Conservation (phyloP, 2,888 invertebrate species). For the Melikaiella ostensackeni region DNA sequence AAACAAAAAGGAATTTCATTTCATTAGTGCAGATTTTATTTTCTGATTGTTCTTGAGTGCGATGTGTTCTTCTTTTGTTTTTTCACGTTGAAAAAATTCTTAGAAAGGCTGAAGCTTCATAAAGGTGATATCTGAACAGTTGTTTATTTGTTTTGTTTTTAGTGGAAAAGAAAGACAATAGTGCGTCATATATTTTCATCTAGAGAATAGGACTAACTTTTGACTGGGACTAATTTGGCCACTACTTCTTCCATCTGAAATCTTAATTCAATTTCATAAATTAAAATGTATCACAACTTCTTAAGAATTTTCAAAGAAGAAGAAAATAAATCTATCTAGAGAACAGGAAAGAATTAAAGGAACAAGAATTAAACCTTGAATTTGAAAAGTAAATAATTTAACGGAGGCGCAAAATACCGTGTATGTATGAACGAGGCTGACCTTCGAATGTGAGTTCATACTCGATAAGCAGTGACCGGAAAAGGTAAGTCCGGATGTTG, state of each 20-base stretch:
- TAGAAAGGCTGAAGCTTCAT: neutral
- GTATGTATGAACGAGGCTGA: constrained; percentile 6
- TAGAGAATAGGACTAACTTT: neutral
- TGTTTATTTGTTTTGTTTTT: too few relatives aligned
- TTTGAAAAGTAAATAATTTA: neutral
- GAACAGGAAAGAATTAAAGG: too few relatives aligned
- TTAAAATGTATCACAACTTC: too few relatives aligned
- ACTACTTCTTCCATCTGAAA: too few relatives aligned
- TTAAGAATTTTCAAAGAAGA: too few relatives aligned
- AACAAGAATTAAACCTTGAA: neutral
- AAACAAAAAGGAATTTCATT: neutral
- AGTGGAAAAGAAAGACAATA: too few relatives aligned
- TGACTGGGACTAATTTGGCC: too few relatives aligned
- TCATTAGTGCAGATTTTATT: neutral
- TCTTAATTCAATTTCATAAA: too few relatives aligned
- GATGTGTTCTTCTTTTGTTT: too few relatives aligned
- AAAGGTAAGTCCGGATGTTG: constrained; percentile 48
- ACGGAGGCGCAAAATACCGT: neutral
- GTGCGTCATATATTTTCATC: too few relatives aligned
- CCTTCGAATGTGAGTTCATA: constrained; percentile 38
- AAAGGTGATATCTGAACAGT: neutral
- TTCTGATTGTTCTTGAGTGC: neutral
- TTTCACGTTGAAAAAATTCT: neutral
- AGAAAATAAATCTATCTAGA: neutral
- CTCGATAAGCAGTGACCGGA: constrained; percentile 50